Evolutionary conservation across 2,113 vertebrate species (phyloP).

Genomic region (Dendrocopos noguchii): DNA sequence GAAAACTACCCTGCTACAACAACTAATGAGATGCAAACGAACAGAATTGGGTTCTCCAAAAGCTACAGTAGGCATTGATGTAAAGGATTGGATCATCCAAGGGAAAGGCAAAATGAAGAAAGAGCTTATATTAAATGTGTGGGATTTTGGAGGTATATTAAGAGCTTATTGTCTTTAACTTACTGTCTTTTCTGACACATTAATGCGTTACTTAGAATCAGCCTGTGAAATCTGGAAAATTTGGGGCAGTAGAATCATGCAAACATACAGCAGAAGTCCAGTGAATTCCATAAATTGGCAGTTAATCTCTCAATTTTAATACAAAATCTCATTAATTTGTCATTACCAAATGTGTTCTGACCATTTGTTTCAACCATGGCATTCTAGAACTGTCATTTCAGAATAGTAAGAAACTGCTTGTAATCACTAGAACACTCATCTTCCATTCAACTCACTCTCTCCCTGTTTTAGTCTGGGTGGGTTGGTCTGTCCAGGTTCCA

Average conservation of each 20-base stretch:
- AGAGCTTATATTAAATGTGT: slow-evolving; percentile 90
- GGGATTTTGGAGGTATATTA: slow-evolving; percentile 93
- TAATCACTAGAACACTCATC: not conserved
- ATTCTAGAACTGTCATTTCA: not conserved
- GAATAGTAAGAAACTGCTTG: not conserved
- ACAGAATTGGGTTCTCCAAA: slow-evolving; percentile 67
- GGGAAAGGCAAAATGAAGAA: slow-evolving; percentile 82
- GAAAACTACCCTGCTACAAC: slow-evolving; percentile 90
- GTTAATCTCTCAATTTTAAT: not conserved
- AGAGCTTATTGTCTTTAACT: not conserved
- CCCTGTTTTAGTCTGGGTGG: not conserved
- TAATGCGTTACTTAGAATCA: not conserved
- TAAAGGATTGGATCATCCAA: slow-evolving; percentile 89
- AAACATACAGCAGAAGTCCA: not conserved
- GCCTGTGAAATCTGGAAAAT: not conserved
- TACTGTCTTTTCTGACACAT: not conserved
- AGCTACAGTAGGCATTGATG: slow-evolving; percentile 81
- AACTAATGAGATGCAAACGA: slow-evolving; percentile 87
- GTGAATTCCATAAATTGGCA: not conserved
- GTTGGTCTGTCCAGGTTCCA: not conserved
- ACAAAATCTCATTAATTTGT: not conserved
- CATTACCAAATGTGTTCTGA: not conserved
- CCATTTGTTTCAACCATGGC: not conserved
- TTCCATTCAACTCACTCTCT: not conserved
- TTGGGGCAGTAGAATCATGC: not conserved